Conservation (phyloP, 2,113 vertebrate species). For the Macrotis lagotis region DNA sequence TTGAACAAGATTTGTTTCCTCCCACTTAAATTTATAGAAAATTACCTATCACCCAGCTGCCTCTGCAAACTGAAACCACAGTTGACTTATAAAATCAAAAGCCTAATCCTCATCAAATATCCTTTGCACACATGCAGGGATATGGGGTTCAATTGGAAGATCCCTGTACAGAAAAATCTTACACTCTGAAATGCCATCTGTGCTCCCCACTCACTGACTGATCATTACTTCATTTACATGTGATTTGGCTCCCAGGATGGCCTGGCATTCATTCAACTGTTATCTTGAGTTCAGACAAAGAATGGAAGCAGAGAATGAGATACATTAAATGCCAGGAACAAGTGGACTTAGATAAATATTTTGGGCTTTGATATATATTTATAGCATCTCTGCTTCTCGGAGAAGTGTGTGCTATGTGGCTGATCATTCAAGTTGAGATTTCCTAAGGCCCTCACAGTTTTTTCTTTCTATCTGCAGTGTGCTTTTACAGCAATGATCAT, state of each 20-base stretch:
- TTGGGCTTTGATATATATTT: not conserved
- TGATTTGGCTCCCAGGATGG: not conserved
- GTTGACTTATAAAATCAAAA: conserved; percentile 55
- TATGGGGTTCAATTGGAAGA: not conserved
- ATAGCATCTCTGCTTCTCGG: not conserved
- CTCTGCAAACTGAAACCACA: conserved; percentile 53
- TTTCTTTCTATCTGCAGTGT: not conserved
- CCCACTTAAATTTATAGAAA: conserved; percentile 61
- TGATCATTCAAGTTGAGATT: not conserved
- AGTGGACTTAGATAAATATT: not conserved
- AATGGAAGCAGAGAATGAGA: not conserved
- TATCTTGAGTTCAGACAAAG: conserved; percentile 6
- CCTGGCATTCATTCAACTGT: not conserved
- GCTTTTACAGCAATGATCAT: not conserved
- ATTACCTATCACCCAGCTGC: conserved; percentile 26
- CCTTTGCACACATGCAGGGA: not conserved
- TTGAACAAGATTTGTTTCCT: conserved; percentile 58
- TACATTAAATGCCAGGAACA: not conserved
- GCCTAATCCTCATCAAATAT: not conserved
- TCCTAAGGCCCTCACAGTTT: not conserved
- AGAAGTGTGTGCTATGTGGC: not conserved
- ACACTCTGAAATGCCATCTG: not conserved
- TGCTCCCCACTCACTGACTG: not conserved
- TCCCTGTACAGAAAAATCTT: not conserved
- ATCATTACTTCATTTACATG: not conserved